These are phyloP conservation scores for Periophthalmodon schlosseri DNA, from an alignment of 2,113 vertebrate species.

Conservation along the genomic window DNA sequence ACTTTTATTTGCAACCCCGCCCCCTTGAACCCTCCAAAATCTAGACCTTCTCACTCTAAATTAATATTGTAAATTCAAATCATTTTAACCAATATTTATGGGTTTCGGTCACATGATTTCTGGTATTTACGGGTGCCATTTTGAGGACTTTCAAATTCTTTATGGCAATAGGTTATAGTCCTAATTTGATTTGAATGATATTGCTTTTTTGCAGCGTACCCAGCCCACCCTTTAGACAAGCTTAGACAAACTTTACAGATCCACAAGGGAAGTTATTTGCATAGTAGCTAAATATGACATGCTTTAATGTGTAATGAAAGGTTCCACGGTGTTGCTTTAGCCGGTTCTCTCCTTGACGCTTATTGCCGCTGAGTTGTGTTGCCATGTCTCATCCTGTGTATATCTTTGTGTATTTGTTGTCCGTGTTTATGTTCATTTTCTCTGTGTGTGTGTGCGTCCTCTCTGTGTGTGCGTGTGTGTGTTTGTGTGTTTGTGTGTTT, in stretches of 20 bases:
- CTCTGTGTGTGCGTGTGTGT: too few species aligned
- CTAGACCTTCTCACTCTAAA: neutral
- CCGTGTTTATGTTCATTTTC: constrained; percentile 41
- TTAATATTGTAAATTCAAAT: neutral
- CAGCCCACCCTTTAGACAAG: too few species aligned
- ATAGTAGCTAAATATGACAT: neutral
- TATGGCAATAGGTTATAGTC: too few species aligned
- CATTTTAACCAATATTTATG: neutral
- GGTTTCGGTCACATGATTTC: too few species aligned
- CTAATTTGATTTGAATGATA: too few species aligned
- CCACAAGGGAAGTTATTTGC: neutral
- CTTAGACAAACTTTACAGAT: too few species aligned
- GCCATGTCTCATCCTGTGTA: constrained; percentile 36
- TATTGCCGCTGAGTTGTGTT: constrained; percentile 20
- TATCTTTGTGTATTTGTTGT: constrained; percentile 43
- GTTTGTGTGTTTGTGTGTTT: constrained; percentile 17
- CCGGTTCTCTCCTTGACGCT: constrained; percentile 18
- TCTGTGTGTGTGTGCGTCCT: constrained; percentile 26
- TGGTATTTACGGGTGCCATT: too few species aligned
- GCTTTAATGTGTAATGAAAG: neutral
- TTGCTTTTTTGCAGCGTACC: too few species aligned
- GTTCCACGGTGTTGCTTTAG: neutral
- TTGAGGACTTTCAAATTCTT: too few species aligned
- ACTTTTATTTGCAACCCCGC: neutral
- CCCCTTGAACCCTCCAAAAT: neutral